phyloP scores from a whole-genome alignment of 2,797 vertebrate genomes.

The Coluber constrictor region DNA sequence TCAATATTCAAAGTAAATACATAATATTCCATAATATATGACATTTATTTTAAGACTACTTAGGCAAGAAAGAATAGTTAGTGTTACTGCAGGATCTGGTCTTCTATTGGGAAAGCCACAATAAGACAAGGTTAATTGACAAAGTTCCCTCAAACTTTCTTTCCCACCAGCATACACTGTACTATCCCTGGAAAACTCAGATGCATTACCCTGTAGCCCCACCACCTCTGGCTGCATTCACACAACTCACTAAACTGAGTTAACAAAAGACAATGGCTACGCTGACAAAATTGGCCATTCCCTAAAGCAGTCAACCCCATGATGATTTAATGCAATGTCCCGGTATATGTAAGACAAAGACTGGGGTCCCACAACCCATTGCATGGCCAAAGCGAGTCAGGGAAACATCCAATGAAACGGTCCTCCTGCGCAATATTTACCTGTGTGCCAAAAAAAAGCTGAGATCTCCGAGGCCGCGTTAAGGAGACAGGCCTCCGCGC shows the following conservation, averaged over 20 bases:
- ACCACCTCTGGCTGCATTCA: background rate
- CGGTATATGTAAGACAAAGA: background rate
- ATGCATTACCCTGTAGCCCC: background rate
- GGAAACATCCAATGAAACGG: background rate
- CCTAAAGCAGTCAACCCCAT: background rate
- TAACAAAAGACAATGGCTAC: background rate
- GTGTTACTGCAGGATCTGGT: background rate
- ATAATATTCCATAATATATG: background rate
- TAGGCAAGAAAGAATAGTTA: background rate
- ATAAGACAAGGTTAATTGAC: background rate
- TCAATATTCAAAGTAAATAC: background rate
- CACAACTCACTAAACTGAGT: background rate
- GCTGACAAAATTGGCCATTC: background rate
- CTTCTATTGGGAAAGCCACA: background rate
- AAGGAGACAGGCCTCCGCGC: background rate
- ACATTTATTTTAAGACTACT: background rate
- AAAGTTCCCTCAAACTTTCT: background rate
- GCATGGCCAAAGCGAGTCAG: background rate
- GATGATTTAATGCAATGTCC: background rate
- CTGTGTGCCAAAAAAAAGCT: conserved; percentile 5
- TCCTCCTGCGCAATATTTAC: background rate
- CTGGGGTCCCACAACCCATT: background rate
- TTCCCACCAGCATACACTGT: background rate
- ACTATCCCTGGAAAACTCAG: background rate
- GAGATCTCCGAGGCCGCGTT: background rate